A percentile compares a stretch with the other conserved stretches of the same genome.
phyloP scores from a whole-genome alignment of 1,140 invertebrate genomes.

The Euura saliciscinereae region DNA sequence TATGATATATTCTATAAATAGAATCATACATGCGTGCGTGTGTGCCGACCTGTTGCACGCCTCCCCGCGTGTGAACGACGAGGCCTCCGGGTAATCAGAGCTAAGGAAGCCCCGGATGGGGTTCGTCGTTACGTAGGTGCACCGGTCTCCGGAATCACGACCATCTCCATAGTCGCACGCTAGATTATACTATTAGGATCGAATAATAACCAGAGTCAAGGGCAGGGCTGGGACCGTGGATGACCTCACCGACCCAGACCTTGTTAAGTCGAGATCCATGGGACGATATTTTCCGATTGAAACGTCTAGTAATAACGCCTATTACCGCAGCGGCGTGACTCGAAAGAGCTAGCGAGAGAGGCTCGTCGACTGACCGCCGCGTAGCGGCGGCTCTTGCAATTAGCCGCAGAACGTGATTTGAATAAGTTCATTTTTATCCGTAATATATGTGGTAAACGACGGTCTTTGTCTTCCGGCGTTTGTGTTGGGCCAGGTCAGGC shows the following conservation, averaged over 20 bases:
- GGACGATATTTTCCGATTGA: neutral
- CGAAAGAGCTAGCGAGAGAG: neutral
- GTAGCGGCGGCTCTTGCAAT: neutral
- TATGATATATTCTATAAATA: conserved; percentile 52
- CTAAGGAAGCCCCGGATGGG: neutral
- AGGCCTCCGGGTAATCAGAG: conserved; percentile 34
- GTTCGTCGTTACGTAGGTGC: too few species aligned
- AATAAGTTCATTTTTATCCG: too few species aligned
- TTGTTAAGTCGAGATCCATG: neutral
- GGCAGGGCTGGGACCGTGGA: too few species aligned
- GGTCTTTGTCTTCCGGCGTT: too few species aligned
- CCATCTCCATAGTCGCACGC: too few species aligned
- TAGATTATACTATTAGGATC: too few species aligned
- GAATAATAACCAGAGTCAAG: too few species aligned
- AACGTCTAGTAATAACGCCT: neutral
- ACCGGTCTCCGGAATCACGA: too few species aligned
- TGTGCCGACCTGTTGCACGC: conserved; percentile 54
- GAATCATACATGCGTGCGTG: conserved; percentile 32
- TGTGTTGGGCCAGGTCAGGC: too few species aligned
- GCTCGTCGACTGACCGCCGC: too few species aligned
- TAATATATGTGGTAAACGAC: too few species aligned
- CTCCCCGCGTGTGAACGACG: conserved; percentile 46
- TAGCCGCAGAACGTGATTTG: too few species aligned
- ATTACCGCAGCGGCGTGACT: neutral
- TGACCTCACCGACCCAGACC: neutral